A percentile compares a stretch with the other conserved stretches of the same genome.
Evolutionary conservation across 2,113 vertebrate genomes (phyloP).

Genomic region (Cygnus atratus): DNA sequence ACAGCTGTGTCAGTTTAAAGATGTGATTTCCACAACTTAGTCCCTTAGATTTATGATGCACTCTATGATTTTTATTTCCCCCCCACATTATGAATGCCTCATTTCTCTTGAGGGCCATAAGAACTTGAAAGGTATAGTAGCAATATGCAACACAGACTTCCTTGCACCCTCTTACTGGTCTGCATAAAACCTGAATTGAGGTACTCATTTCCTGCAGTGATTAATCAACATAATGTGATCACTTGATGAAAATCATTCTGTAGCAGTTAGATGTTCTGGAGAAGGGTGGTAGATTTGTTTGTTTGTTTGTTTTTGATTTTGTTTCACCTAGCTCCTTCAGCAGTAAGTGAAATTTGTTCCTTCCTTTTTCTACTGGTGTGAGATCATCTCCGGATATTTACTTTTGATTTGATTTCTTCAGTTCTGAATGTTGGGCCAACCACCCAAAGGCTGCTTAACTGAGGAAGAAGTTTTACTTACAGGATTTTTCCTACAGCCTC

Average conservation of each 20-base stretch:
- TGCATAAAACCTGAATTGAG: conserved; percentile 53
- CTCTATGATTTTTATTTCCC: conserved; percentile 65
- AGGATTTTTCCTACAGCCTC: neutral
- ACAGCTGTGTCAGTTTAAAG: conserved; percentile 65
- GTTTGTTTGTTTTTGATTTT: neutral
- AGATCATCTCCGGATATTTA: neutral
- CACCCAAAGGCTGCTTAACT: neutral
- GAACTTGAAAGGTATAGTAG: conserved; percentile 66
- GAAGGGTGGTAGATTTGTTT: neutral
- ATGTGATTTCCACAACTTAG: conserved; percentile 65
- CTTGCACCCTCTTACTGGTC: conserved; percentile 55
- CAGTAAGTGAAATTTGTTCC: conserved; percentile 13
- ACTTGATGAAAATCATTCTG: conserved; percentile 48
- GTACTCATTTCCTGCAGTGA: conserved; percentile 71
- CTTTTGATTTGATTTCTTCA: conserved; percentile 41
- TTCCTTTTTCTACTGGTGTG: conserved; percentile 19
- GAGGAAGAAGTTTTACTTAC: neutral
- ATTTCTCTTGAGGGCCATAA: conserved; percentile 68
- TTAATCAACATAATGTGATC: conserved; percentile 64
- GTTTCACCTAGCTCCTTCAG: conserved; percentile 18
- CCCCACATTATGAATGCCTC: conserved; percentile 44
- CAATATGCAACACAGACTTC: conserved; percentile 68
- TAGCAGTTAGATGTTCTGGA: conserved; percentile 16
- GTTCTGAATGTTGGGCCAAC: neutral
- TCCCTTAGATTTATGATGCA: conserved; percentile 64